Conservation (phyloP, 2,113 vertebrate genomes). For the Fulmarus glacialis region DNA sequence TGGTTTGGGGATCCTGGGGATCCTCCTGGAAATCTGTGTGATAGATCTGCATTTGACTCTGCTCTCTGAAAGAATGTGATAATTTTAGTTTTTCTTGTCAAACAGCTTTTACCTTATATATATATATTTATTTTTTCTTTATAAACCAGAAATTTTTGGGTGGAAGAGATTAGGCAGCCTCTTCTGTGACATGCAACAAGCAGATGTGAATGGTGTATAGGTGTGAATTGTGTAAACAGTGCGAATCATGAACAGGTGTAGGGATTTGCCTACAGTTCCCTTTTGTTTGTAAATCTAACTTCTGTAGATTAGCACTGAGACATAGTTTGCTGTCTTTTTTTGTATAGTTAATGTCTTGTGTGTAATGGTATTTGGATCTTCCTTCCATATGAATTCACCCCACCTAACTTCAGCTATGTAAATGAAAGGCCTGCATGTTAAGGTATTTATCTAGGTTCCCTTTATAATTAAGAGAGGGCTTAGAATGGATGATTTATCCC, state of each 20-base stretch:
- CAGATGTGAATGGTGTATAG: background rate
- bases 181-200: background rate
- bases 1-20: background rate
- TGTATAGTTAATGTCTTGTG: background rate
- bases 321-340: background rate
- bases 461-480: background rate
- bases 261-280: background rate
- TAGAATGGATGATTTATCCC: background rate
- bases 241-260: background rate
- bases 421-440: background rate
- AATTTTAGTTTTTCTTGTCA: background rate
- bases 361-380: background rate
- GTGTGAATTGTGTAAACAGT: background rate
- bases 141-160: background rate
- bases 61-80: background rate
- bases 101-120: background rate
- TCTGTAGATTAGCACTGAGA: background rate
- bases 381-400: background rate
- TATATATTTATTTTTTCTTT: background rate
- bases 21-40: background rate
- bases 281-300: background rate
- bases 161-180: background rate
- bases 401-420: background rate
- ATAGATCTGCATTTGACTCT: background rate
- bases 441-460: background rate